phyloP scores from a whole-genome alignment of 2,113 vertebrate genomes.

The Myrmecobius fasciatus region DNA sequence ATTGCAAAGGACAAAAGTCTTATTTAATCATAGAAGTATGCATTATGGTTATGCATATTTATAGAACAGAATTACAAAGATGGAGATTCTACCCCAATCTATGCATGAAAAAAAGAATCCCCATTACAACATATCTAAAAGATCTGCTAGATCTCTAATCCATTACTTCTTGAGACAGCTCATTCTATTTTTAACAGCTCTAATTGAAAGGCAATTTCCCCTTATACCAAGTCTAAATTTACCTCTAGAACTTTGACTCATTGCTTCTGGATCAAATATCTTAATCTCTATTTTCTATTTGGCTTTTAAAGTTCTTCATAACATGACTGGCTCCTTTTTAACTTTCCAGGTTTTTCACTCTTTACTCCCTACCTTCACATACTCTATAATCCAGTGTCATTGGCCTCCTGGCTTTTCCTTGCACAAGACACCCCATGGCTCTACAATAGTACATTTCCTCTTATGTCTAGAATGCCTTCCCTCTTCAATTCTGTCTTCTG shows the following conservation, averaged over 20 bases:
- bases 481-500: background rate
- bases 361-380: background rate
- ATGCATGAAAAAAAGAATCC: background rate
- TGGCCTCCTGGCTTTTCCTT: background rate
- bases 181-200: background rate
- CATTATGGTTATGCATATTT: background rate
- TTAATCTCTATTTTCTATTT: background rate
- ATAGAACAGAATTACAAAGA: background rate
- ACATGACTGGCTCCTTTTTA: background rate
- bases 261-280: background rate
- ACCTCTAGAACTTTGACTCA: background rate
- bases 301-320: background rate
- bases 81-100: background rate
- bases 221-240: background rate
- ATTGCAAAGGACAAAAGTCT: background rate
- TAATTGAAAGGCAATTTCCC: background rate
- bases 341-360: background rate
- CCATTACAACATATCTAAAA: background rate
- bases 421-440: background rate
- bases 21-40: background rate
- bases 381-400: background rate
- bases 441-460: background rate
- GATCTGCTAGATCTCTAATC: background rate
- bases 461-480: background rate
- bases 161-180: no score